Conservation (phyloP, 2,888 invertebrate genomes). For the Tholera decimalis region DNA sequence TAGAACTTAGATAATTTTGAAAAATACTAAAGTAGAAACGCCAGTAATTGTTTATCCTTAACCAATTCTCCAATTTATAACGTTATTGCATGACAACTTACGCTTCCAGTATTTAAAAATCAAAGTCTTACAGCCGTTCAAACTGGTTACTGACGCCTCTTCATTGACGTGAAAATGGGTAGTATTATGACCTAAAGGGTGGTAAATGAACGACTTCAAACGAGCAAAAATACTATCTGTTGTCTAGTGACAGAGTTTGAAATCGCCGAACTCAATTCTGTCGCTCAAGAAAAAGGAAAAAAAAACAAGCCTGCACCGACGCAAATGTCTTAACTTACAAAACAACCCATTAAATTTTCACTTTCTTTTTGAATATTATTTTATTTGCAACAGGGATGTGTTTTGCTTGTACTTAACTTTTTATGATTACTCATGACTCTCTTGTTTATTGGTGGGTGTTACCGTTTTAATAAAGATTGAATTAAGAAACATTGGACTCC, state of each 20-base stretch:
- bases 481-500: constrained; percentile 63
- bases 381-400: no score
- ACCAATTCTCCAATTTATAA: not conserved
- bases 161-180: constrained; percentile 80
- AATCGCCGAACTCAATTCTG: constrained; percentile 9
- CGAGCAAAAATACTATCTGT: constrained; percentile 52
- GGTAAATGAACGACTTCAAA: constrained; percentile 58
- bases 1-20: no score
- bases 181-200: constrained; percentile 71
- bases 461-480: constrained; percentile 72
- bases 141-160: constrained; percentile 80
- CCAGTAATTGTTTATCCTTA: not conserved
- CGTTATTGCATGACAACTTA: not conserved
- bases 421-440: constrained; percentile 59
- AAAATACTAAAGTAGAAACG: no score
- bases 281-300: constrained; percentile 28
- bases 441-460: constrained; percentile 64
- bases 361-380: no score
- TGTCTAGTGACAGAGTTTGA: accelerated
- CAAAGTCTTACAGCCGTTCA: no score
- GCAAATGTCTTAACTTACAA: no score
- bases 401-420: no score
- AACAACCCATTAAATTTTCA: no score
- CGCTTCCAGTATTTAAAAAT: no score
- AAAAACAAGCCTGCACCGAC: constrained; percentile 49